A percentile compares a stretch with the other conserved stretches of the same genome.
phyloP scores from a whole-genome alignment of 1,140 invertebrate genomes.

The Halictus rubicundus region DNA sequence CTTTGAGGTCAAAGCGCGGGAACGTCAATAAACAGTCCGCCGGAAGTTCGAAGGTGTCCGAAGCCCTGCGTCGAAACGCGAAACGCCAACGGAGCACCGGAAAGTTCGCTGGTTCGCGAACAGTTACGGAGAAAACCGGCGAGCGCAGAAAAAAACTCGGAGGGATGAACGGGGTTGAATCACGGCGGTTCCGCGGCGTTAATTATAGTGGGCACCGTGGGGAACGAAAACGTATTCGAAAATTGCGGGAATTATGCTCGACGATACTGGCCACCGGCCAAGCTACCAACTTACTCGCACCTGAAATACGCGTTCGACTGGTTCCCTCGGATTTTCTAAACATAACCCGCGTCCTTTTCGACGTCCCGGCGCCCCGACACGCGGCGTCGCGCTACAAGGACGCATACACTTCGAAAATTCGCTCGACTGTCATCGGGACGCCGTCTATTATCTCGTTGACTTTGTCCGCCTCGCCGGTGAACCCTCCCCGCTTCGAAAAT shows the following conservation, averaged over 20 bases:
- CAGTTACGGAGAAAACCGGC: background rate
- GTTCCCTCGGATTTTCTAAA: constrained; percentile 70
- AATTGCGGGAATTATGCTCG: constrained; percentile 74
- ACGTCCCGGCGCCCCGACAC: constrained; percentile 29
- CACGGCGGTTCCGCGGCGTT: constrained; percentile 52
- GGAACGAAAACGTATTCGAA: constrained; percentile 66
- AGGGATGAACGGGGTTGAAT: constrained; percentile 60
- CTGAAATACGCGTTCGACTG: constrained; percentile 73
- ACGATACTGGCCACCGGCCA: constrained; percentile 72
- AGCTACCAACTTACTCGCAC: constrained; percentile 67
- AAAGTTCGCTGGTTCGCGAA: background rate
- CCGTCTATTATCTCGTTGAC: background rate
- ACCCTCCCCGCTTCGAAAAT: too few species aligned
- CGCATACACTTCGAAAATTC: constrained; percentile 35
- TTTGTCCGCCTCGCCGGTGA: background rate
- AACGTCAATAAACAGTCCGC: constrained; percentile 56
- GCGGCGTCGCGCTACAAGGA: constrained; percentile 41
- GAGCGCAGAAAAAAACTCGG: too few species aligned
- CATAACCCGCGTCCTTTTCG: constrained; percentile 65
- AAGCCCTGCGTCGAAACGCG: constrained; percentile 26
- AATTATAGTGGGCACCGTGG: constrained; percentile 68
- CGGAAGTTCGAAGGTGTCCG: constrained; percentile 50
- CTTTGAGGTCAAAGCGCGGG: constrained; percentile 51
- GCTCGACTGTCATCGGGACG: constrained; percentile 29
- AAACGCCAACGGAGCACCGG: background rate